Conservation (phyloP, 2,797 vertebrate species). For the Hyperoplus lanceolatus region DNA sequence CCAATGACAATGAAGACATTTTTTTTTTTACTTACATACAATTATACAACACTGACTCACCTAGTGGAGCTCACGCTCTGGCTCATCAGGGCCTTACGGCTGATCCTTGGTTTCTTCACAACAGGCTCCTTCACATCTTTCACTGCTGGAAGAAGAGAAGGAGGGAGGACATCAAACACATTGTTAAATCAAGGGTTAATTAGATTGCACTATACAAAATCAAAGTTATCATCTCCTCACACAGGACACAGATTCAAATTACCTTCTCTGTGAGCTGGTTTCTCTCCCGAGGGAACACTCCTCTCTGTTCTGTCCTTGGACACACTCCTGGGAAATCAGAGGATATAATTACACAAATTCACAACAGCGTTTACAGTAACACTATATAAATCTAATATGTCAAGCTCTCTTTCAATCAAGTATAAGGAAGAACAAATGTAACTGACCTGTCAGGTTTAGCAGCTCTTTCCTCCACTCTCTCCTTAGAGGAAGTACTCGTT, state of each 20-base stretch:
- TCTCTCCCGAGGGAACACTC: constrained; percentile 70
- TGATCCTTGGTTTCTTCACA: constrained; percentile 74
- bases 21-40: not conserved
- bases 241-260: constrained; percentile 46
- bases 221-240: constrained; percentile 38
- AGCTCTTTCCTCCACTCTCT: constrained; percentile 59
- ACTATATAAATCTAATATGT: constrained; percentile 1
- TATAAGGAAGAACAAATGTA: constrained; percentile 6
- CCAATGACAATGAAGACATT: not conserved
- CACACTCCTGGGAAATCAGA: constrained; percentile 67
- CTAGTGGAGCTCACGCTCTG: constrained; percentile 44
- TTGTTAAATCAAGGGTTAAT: constrained; percentile 48
- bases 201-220: constrained; percentile 41
- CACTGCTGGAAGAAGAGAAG: constrained; percentile 23
- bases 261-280: constrained; percentile 79
- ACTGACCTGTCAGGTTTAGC: constrained; percentile 73
- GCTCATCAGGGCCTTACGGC: constrained; percentile 69
- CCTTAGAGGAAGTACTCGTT: constrained; percentile 59
- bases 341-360: constrained; percentile 64
- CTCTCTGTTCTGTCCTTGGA: constrained; percentile 79
- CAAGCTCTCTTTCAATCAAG: constrained; percentile 4
- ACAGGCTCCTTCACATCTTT: constrained; percentile 58
- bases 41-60: constrained; percentile 49
- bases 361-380: constrained; percentile 60
- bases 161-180: not conserved